Conservation (phyloP, 2,113 vertebrate genomes). For the Lamprotornis superbus region DNA sequence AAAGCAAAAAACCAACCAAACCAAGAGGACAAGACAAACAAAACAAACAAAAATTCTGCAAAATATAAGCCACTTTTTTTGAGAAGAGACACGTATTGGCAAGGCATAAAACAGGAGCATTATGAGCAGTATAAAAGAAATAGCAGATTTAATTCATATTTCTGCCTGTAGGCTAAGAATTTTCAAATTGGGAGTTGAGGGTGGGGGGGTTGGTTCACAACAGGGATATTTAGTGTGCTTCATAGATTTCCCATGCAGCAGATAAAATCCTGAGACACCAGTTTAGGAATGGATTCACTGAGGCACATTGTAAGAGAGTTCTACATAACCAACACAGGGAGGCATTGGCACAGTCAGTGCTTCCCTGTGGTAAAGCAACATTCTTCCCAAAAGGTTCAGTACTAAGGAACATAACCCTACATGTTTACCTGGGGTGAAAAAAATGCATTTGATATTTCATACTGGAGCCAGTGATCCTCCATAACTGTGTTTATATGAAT, state of each 20-base stretch:
- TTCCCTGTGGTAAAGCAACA: neutral
- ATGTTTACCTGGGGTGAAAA: rapidly evolving
- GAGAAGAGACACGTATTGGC: neutral
- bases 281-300: neutral
- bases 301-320: neutral
- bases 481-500: neutral
- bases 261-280: neutral
- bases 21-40: neutral
- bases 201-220: neutral
- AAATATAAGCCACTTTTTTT: neutral
- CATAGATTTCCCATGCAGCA: neutral
- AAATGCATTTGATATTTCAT: neutral
- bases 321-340: neutral
- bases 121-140: neutral
- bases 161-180: neutral
- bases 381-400: neutral
- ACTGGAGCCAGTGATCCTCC: neutral
- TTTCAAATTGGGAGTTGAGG: neutral
- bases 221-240: neutral
- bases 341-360: neutral
- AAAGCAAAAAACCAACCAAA: neutral
- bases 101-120: neutral
- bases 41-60: neutral
- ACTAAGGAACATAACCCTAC: neutral
- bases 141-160: neutral